These are phyloP conservation scores for Parapristionchus giblindavisi DNA, from an alignment of 2,888 invertebrate species.

Conservation along the genomic window DNA sequence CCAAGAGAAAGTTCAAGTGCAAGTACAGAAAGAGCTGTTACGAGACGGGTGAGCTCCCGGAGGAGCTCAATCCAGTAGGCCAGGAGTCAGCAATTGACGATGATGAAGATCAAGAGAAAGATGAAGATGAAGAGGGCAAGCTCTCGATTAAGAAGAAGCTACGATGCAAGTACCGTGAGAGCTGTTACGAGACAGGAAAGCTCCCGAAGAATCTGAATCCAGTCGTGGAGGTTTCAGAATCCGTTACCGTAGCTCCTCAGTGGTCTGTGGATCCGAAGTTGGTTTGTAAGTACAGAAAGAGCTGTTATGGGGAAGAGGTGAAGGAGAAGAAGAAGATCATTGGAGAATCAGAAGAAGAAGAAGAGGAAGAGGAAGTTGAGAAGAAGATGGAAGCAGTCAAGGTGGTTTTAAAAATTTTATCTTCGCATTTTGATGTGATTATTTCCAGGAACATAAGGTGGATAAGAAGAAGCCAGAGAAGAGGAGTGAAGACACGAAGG, in stretches of 20 bases:
- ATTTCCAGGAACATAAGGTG: too few species aligned
- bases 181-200: conserved; percentile 35
- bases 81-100: conserved; percentile 28
- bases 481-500: too few species aligned
- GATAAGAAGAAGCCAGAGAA: conserved; percentile 34
- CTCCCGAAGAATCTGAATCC: conserved; percentile 21
- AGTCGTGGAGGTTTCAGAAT: neutral
- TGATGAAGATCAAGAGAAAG: conserved; percentile 36
- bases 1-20: conserved; percentile 46
- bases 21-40: conserved; percentile 35
- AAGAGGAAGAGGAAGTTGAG: conserved; percentile 11
- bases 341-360: conserved; percentile 10
- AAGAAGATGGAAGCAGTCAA: conserved; percentile 30
- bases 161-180: conserved; percentile 25
- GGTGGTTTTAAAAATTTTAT: too few species aligned
- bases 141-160: conserved; percentile 14
- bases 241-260: too few species aligned
- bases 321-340: conserved; percentile 3
- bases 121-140: conserved; percentile 40
- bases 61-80: neutral
- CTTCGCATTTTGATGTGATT: too few species aligned
- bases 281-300: conserved; percentile 50
- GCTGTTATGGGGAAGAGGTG: conserved; percentile 42
- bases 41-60: conserved; percentile 10
- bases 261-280: conserved; percentile 35